phyloP scores from a whole-genome alignment of 2,113 vertebrate species.

The Carassius carassius region DNA sequence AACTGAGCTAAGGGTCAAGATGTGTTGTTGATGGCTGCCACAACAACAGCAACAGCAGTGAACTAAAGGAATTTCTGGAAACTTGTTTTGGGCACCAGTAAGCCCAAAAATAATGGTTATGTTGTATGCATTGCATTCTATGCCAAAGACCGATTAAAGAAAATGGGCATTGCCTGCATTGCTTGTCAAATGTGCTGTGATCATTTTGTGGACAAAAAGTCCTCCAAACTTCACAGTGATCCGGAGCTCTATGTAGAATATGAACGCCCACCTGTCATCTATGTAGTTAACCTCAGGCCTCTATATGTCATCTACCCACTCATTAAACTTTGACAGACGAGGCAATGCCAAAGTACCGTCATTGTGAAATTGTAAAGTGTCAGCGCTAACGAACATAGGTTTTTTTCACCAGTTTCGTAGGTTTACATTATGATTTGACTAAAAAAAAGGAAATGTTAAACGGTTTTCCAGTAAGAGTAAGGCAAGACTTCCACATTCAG shows the following conservation, averaged over 20 bases:
- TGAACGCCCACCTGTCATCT: neutral
- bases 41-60: neutral
- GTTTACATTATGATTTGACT: neutral
- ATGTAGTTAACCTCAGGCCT: neutral
- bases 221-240: neutral
- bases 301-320: neutral
- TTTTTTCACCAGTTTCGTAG: neutral
- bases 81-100: neutral
- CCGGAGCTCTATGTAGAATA: neutral
- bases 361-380: neutral
- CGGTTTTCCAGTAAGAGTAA: neutral
- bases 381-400: neutral
- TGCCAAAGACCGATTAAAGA: neutral
- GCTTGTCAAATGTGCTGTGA: neutral
- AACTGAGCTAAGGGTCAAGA: neutral
- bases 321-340: neutral
- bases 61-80: neutral
- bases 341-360: neutral
- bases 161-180: neutral
- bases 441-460: neutral
- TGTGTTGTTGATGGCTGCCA: neutral
- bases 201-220: neutral
- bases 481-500: neutral
- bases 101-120: neutral
- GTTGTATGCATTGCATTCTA: neutral